Conservation (phyloP, 2,113 vertebrate genomes). For the Triplophysa tibetana region DNA sequence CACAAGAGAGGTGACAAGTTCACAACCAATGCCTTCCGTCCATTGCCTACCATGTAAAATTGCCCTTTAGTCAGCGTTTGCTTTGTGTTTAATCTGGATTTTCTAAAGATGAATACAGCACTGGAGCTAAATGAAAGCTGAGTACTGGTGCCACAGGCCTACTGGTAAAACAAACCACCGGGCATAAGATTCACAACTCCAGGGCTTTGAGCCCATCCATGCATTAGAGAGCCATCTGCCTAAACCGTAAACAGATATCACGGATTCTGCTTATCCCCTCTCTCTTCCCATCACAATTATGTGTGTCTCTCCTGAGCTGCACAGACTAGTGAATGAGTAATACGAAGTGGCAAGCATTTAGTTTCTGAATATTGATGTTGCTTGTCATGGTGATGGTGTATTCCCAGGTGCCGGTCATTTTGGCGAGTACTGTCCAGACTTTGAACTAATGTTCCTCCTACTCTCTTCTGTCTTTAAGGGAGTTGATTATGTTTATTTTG, state of each 20-base stretch:
- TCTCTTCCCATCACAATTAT: conserved; percentile 10
- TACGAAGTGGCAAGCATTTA: conserved; percentile 30
- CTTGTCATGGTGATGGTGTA: not conserved
- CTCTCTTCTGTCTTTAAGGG: not conserved
- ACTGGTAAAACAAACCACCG: conserved; percentile 31
- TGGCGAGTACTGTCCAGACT: not conserved
- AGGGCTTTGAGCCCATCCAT: conserved; percentile 46
- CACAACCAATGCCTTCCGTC: not conserved
- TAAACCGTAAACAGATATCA: conserved; percentile 27
- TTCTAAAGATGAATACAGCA: conserved; percentile 28
- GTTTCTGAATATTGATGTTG: conserved; percentile 21
- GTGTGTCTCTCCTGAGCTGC: not conserved
- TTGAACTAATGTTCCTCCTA: conserved; percentile 16
- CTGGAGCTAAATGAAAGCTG: conserved; percentile 34
- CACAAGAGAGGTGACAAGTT: not conserved
- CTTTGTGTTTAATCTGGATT: not conserved
- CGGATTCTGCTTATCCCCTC: conserved; percentile 33
- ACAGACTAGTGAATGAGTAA: conserved; percentile 14
- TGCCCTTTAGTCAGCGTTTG: not conserved
- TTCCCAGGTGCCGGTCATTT: conserved; percentile 23
- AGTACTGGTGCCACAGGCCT: conserved; percentile 30
- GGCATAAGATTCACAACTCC: conserved; percentile 21
- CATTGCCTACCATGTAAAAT: not conserved
- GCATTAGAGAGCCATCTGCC: conserved; percentile 53
- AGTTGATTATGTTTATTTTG: not conserved